Conservation (phyloP, 2,113 vertebrate species). For the Acinonyx jubatus region DNA sequence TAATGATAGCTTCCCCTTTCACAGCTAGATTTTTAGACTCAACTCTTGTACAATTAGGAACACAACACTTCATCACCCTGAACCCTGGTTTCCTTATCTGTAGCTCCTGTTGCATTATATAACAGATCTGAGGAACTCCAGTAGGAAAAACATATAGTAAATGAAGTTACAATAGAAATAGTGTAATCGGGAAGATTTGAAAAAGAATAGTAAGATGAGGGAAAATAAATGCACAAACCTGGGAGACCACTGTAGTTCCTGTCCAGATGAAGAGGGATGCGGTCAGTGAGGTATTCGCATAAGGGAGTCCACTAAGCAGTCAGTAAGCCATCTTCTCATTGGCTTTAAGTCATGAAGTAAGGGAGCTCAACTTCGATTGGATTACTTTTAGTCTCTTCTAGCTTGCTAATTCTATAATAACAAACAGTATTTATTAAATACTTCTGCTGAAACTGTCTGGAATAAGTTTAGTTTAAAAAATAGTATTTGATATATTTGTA, state of each 20-base stretch:
- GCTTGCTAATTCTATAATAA: background rate
- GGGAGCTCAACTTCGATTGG: background rate
- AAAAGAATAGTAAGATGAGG: background rate
- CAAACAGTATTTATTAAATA: background rate
- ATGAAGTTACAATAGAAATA: conserved; percentile 4
- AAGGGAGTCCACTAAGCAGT: background rate
- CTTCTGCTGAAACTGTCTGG: background rate
- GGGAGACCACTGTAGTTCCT: background rate
- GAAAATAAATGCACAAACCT: background rate
- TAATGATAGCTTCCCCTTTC: background rate
- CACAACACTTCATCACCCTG: background rate
- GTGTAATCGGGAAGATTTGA: background rate
- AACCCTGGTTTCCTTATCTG: background rate
- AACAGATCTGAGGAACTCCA: background rate
- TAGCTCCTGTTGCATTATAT: background rate
- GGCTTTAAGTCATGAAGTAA: conserved; percentile 3
- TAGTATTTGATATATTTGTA: background rate
- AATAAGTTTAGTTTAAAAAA: background rate
- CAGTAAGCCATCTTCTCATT: background rate
- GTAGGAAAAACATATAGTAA: background rate
- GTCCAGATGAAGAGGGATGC: background rate
- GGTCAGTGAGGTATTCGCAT: background rate
- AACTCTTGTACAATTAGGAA: background rate
- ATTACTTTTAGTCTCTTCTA: conserved; percentile 22
- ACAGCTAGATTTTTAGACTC: background rate